A percentile compares a stretch with the other conserved stretches of the same genome.
Conservation (phyloP, 2,113 vertebrate species). For the Riparia riparia region DNA sequence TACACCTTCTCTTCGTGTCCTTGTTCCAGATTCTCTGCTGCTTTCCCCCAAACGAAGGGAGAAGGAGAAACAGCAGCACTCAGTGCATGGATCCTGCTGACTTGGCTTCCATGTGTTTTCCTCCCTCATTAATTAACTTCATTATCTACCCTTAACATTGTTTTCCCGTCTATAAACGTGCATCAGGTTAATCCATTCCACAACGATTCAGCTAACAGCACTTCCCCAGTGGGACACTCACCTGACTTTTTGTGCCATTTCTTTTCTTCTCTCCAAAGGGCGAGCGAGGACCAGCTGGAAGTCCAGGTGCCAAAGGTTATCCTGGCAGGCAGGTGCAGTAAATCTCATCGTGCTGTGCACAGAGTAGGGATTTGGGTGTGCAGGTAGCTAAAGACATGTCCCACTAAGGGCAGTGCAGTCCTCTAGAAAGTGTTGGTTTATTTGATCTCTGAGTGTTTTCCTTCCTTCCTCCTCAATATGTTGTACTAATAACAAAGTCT, state of each 20-base stretch:
- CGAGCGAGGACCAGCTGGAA: constrained; percentile 88
- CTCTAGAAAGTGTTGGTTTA: neutral
- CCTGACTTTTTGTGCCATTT: constrained; percentile 29
- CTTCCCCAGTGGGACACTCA: neutral
- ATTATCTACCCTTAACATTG: neutral
- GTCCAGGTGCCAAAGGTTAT: constrained; percentile 99
- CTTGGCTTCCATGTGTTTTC: neutral
- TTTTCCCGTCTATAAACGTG: neutral
- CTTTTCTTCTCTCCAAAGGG: constrained; percentile 82
- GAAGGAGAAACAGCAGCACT: neutral
- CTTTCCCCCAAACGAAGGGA: neutral
- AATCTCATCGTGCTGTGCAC: constrained; percentile 89
- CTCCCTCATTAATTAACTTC: neutral
- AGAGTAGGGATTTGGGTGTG: constrained; percentile 76
- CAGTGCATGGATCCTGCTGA: neutral
- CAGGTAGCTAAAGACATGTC: constrained; percentile 2
- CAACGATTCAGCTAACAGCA: neutral
- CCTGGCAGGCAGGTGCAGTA: constrained; percentile 99
- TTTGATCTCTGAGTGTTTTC: neutral
- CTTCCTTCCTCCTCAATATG: neutral
- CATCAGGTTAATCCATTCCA: neutral
- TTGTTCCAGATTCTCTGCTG: constrained; percentile 52
- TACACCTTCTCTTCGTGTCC: constrained; percentile 56
- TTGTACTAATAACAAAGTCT: neutral
- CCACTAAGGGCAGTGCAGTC: neutral